These are phyloP conservation scores for Phalacrocorax carbo DNA, from an alignment of 2,113 vertebrate genomes.

Conservation along the genomic window DNA sequence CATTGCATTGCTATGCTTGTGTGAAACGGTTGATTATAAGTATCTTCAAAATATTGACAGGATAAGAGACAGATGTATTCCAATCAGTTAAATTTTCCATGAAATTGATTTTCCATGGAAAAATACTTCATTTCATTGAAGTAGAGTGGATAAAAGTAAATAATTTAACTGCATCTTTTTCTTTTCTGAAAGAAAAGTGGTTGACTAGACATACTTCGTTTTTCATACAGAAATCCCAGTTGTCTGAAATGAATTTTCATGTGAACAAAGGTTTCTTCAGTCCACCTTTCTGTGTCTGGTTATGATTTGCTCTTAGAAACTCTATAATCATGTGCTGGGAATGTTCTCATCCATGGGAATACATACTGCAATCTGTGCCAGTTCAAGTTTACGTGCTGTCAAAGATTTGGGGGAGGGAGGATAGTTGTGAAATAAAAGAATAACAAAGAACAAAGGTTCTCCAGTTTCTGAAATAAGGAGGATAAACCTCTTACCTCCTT, in stretches of 20 bases:
- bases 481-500: not conserved
- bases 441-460: not conserved
- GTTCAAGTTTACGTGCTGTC: not conserved
- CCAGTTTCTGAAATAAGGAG: not conserved
- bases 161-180: not conserved
- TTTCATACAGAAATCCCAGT: not conserved
- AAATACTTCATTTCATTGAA: not conserved
- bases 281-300: not conserved
- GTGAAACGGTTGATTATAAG: not conserved
- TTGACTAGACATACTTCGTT: not conserved
- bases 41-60: not conserved
- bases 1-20: not conserved
- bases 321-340: not conserved
- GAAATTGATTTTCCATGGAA: not conserved
- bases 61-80: not conserved
- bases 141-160: not conserved
- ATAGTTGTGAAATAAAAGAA: not conserved
- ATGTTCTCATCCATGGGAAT: not conserved
- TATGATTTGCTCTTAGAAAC: not conserved
- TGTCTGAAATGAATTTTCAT: not conserved
- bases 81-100: not conserved
- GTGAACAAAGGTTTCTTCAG: not conserved
- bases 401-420: not conserved
- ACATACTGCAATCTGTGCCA: not conserved
- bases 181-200: not conserved